phyloP scores from a whole-genome alignment of 2,888 invertebrate genomes.

The Acrobeloides nanus region DNA sequence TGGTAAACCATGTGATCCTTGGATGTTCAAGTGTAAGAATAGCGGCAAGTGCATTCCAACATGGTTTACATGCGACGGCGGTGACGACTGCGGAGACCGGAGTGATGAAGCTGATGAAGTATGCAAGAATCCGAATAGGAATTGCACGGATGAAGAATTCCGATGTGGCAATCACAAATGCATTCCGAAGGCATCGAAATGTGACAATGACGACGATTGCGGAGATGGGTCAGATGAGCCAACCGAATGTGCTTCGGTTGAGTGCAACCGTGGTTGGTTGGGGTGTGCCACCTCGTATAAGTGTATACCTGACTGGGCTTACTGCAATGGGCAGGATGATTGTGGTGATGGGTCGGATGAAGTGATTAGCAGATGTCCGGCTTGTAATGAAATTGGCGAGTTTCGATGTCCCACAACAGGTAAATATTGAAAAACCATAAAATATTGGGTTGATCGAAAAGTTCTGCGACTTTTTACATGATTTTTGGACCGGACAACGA shows the following conservation, averaged over 20 bases:
- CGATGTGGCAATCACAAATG: slow-evolving; percentile 85
- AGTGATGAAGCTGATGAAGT: slow-evolving; percentile 71
- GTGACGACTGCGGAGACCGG: slow-evolving; percentile 80
- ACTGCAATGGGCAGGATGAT: slow-evolving; percentile 96
- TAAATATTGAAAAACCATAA: too few relatives aligned
- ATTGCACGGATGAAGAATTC: slow-evolving; percentile 83
- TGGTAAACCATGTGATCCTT: slow-evolving; percentile 52
- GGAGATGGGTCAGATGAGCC: slow-evolving; percentile 78
- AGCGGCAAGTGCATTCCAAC: slow-evolving; percentile 69
- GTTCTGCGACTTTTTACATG: too few relatives aligned
- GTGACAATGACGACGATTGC: slow-evolving; percentile 82
- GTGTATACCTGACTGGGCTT: slow-evolving; percentile 85
- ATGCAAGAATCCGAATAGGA: slow-evolving; percentile 65
- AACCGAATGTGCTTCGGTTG: slow-evolving; percentile 80
- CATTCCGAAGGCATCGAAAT: slow-evolving; percentile 77
- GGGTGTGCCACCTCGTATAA: slow-evolving; percentile 74
- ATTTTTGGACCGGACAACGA: too few relatives aligned
- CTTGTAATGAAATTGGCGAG: slow-evolving; percentile 77
- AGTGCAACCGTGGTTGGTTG: slow-evolving; percentile 90
- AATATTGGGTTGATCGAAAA: too few relatives aligned
- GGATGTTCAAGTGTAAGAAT: slow-evolving; percentile 55
- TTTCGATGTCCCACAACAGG: slow-evolving; percentile 67
- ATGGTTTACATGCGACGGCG: slow-evolving; percentile 64
- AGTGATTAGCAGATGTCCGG: slow-evolving; percentile 71
- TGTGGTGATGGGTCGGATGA: slow-evolving; percentile 81